Evolutionary conservation across 2,113 vertebrate genomes (phyloP).

Genomic region (Caranx melampygus): DNA sequence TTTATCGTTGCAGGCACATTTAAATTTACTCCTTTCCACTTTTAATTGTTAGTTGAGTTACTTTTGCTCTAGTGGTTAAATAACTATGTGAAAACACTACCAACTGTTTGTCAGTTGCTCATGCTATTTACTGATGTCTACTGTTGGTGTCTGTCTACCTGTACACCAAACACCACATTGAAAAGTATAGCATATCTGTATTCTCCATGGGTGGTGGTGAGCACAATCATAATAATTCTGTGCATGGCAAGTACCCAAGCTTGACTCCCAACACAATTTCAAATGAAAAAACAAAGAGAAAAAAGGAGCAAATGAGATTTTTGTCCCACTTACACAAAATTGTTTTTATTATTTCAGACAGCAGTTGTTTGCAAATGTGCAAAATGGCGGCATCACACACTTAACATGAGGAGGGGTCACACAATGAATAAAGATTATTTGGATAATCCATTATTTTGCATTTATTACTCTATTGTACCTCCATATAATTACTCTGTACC

Average conservation of each 20-base stretch:
- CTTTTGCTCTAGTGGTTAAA: background rate
- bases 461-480: conserved; percentile 98
- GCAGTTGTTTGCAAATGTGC: conserved; percentile 73
- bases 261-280: conserved; percentile 26
- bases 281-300: conserved; percentile 14
- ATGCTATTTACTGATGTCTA: background rate
- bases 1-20: background rate
- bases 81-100: background rate
- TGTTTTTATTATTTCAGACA: conserved; percentile 1
- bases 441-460: conserved; percentile 98
- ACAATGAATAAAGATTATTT: conserved; percentile 95
- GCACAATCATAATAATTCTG: conserved; percentile 26
- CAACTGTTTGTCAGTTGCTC: background rate
- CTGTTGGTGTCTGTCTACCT: background rate
- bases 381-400: conserved; percentile 90
- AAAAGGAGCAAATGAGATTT: background rate
- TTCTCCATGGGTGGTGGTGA: conserved; percentile 10
- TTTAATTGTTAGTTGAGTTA: background rate
- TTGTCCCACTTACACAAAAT: conserved; percentile 8
- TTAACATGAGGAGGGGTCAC: conserved; percentile 88
- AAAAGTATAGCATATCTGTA: conserved; percentile 18
- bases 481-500: conserved; percentile 93
- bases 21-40: too few species aligned
- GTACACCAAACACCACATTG: conserved; percentile 13
- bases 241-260: conserved; percentile 19